These are phyloP conservation scores for Karalla daura DNA, from an alignment of 2,797 vertebrate genomes.

Conservation along the genomic window DNA sequence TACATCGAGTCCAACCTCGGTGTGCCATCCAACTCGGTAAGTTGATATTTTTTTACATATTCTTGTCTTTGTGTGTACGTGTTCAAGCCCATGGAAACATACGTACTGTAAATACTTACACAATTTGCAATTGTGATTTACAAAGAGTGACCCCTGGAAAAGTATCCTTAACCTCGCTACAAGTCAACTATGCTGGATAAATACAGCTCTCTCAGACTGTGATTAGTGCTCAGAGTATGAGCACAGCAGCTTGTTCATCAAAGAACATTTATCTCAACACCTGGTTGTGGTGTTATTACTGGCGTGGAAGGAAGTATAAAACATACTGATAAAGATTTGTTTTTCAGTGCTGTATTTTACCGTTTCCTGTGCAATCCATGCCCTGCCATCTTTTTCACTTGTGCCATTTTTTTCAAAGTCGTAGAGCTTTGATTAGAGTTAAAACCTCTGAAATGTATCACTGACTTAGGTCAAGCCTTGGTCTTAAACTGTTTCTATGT, in stretches of 20 bases:
- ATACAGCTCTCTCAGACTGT: background rate
- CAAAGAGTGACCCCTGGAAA: background rate
- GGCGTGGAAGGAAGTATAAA: background rate
- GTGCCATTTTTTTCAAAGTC: background rate
- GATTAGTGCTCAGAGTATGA: background rate
- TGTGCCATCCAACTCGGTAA: constrained; percentile 93
- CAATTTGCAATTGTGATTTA: background rate
- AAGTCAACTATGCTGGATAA: background rate
- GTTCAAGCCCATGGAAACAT: background rate
- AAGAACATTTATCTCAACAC: background rate
- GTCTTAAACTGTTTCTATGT: too few species aligned
- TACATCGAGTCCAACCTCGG: constrained; percentile 95
- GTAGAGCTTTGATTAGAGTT: background rate
- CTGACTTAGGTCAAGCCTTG: background rate
- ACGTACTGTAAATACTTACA: background rate
- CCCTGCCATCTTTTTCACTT: background rate
- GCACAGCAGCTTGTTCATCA: too few species aligned
- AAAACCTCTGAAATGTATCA: background rate
- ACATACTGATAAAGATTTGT: background rate
- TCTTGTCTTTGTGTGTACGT: constrained; percentile 7
- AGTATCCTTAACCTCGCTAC: background rate
- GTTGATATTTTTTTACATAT: constrained; percentile 46
- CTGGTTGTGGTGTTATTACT: background rate
- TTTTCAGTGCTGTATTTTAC: background rate
- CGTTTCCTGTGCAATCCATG: background rate